Conservation (phyloP, 2,888 invertebrate genomes). For the Nipponacmea schrenckii region DNA sequence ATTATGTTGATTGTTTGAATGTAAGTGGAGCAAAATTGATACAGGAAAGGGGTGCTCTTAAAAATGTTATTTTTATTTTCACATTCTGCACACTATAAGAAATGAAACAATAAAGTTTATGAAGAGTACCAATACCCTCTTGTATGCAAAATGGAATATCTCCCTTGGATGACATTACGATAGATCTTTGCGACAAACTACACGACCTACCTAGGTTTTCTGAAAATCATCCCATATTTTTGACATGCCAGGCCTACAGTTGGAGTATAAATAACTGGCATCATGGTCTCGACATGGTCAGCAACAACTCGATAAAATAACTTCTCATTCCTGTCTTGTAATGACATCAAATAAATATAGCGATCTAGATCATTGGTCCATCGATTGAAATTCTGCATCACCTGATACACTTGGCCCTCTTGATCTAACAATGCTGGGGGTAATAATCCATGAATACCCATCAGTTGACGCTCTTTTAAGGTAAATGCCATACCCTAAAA, state of each 20-base stretch:
- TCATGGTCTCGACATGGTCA: conserved; percentile 89
- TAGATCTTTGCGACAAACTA: neutral
- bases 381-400: conserved; percentile 71
- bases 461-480: conserved; percentile 88
- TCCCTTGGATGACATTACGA: too few species aligned
- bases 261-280: conserved; percentile 99
- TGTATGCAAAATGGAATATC: too few species aligned
- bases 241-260: conserved; percentile 97
- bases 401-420: conserved; percentile 75
- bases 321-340: conserved; percentile 91
- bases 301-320: conserved; percentile 90
- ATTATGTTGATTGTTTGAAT: too few species aligned
- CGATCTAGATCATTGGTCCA: conserved; percentile 77
- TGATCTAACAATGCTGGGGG: conserved; percentile 87
- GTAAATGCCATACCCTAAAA: conserved; percentile 92
- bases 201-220: conserved; percentile 78
- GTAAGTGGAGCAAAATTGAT: too few species aligned
- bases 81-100: too few species aligned
- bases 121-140: too few species aligned
- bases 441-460: conserved; percentile 94
- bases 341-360: conserved; percentile 63
- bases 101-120: too few species aligned
- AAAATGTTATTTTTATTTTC: too few species aligned
- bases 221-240: conserved; percentile 91
- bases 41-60: too few species aligned